Conservation (phyloP, 1,140 invertebrate species). For the Dreissena polymorpha region DNA sequence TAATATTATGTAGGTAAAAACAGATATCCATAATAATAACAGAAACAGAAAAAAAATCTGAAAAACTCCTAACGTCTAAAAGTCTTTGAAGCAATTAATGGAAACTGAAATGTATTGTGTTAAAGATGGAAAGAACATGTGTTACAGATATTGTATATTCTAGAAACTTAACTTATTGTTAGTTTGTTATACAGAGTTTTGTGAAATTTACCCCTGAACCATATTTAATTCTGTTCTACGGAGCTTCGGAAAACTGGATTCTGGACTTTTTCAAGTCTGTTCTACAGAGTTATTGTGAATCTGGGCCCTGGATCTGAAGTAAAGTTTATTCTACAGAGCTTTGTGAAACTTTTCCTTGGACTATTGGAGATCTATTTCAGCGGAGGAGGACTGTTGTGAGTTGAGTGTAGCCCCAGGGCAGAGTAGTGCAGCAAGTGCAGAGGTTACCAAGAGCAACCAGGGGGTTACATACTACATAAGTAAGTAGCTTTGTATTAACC, state of each 20-base stretch:
- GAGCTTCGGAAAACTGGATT: background rate
- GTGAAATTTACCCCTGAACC: too few species aligned
- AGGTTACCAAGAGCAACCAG: background rate
- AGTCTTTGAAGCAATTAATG: too few species aligned
- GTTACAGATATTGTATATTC: too few species aligned
- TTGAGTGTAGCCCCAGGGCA: background rate
- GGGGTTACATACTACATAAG: slow-evolving; percentile 34
- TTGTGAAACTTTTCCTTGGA: background rate
- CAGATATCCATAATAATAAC: too few species aligned
- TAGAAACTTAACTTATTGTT: too few species aligned
- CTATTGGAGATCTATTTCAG: slow-evolving; percentile 18
- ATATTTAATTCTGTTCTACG: background rate
- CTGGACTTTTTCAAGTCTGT: background rate
- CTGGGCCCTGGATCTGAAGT: background rate
- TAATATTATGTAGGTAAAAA: too few species aligned
- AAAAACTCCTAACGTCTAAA: too few species aligned
- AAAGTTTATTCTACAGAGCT: background rate
- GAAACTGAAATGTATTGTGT: too few species aligned
- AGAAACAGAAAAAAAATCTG: too few species aligned
- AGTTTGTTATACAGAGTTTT: too few species aligned
- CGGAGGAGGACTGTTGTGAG: slow-evolving; percentile 30
- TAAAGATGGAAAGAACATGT: too few species aligned
- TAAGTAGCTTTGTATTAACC: slow-evolving; percentile 5
- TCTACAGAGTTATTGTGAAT: too few species aligned
- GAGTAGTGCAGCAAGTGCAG: background rate